Conservation (phyloP, 2,797 vertebrate genomes). For the Cyprinodon diabolis region DNA sequence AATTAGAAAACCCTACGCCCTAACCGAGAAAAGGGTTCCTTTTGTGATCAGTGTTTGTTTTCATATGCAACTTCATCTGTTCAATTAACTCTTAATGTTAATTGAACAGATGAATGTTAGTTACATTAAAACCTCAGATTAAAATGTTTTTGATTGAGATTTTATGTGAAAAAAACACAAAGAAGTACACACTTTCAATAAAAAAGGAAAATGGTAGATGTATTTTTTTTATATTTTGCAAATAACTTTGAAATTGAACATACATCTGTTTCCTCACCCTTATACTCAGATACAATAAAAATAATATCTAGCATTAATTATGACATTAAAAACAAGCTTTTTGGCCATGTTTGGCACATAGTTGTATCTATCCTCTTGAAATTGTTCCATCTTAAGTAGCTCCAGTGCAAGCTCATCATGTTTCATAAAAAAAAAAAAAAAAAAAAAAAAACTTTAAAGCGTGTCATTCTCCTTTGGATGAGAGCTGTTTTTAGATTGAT, state of each 20-base stretch:
- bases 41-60: not conserved
- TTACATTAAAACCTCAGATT: not conserved
- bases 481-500: not conserved
- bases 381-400: not conserved
- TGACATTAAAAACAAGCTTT: not conserved
- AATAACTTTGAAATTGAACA: too few relatives aligned
- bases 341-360: not conserved
- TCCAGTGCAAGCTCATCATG: not conserved
- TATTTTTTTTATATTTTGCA: too few relatives aligned
- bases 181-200: too few relatives aligned
- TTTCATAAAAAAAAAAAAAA: not conserved
- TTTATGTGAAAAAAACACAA: too few relatives aligned
- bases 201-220: too few relatives aligned
- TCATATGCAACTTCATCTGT: not conserved
- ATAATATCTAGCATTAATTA: too few relatives aligned
- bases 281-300: too few relatives aligned
- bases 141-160: too few relatives aligned
- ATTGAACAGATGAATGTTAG: too few relatives aligned
- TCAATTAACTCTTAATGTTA: not conserved
- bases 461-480: conserved; percentile 20
- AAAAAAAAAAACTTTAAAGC: not conserved
- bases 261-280: too few relatives aligned
- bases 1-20: not conserved
- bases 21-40: not conserved
- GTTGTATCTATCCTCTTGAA: not conserved